These are phyloP conservation scores for Triops cancriformis DNA, from an alignment of 1,140 invertebrate species.

Conservation along the genomic window DNA sequence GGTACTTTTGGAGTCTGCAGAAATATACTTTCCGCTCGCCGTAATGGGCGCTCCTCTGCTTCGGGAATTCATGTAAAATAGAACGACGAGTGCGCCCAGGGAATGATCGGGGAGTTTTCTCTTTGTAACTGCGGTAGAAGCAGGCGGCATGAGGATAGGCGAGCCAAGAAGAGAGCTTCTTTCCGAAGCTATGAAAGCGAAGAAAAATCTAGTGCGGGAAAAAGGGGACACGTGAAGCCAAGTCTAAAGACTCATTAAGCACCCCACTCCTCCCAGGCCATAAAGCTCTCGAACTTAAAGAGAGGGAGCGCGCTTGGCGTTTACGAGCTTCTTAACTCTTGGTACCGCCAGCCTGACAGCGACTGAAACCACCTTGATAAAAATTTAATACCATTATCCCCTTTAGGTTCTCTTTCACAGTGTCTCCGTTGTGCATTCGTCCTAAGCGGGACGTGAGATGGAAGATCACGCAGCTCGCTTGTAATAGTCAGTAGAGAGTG, in stretches of 20 bases:
- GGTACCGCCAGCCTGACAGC: background rate
- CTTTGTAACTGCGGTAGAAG: no score
- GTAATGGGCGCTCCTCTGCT: background rate
- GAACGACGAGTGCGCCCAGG: no score
- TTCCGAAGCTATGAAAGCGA: no score
- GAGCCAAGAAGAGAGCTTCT: no score
- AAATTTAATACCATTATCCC: background rate
- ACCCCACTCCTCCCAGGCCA: background rate
- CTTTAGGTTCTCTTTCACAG: background rate
- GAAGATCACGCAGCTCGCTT: background rate
- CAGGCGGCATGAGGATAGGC: no score
- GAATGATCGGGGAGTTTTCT: no score
- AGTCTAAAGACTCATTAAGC: background rate
- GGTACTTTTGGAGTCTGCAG: background rate
- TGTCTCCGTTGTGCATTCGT: background rate
- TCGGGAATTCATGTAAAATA: no score
- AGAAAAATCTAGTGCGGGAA: background rate
- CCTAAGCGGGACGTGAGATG: background rate
- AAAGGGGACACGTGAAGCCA: background rate
- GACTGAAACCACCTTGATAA: background rate
- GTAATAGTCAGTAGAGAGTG: no score
- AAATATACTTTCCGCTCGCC: background rate
- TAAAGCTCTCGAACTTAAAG: constrained; percentile 1
- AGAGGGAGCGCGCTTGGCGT: background rate
- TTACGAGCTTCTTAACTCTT: constrained; percentile 14